phyloP scores from a whole-genome alignment of 2,797 vertebrate species.

The Periparus ater region DNA sequence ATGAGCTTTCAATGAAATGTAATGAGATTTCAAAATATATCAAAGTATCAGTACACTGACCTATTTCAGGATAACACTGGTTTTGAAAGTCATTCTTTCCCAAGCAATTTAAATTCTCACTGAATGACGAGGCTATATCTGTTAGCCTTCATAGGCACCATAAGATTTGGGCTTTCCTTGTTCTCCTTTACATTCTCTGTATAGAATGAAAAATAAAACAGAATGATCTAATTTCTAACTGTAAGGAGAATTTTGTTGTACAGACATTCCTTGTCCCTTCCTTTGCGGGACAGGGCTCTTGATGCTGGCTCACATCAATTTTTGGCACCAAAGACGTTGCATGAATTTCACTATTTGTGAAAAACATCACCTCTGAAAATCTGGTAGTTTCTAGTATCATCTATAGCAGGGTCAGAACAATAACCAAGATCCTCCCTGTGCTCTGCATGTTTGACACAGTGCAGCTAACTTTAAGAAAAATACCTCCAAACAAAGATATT shows the following conservation, averaged over 20 bases:
- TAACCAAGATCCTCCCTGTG: neutral
- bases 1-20: neutral
- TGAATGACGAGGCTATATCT: neutral
- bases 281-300: neutral
- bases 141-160: neutral
- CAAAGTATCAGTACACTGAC: neutral
- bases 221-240: neutral
- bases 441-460: neutral
- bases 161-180: neutral
- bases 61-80: neutral
- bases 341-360: fast-evolving
- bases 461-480: neutral
- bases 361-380: neutral
- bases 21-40: conserved; percentile 11
- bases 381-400: neutral
- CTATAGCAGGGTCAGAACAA: neutral
- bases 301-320: neutral
- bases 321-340: neutral
- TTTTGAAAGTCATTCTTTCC: neutral
- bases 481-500: neutral
- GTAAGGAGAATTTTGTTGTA: neutral
- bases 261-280: fast-evolving
- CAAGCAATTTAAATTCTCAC: neutral
- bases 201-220: neutral
- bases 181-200: fast-evolving